Evolutionary conservation across 2,888 invertebrate genomes (phyloP).

Genomic region (Ennomos erosarius): DNA sequence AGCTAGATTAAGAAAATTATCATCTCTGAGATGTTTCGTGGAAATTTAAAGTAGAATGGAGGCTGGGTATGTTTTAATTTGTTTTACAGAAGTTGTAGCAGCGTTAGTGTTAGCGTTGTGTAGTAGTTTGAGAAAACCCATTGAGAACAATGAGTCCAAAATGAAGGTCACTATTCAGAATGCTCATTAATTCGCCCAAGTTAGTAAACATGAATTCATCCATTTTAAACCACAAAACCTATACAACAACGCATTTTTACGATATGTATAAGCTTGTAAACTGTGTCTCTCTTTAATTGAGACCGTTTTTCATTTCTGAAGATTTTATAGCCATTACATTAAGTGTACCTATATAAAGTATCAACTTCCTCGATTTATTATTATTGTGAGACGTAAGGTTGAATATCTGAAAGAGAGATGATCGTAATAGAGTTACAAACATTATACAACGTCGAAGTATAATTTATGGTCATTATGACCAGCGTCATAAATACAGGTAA

Average conservation of each 20-base stretch:
- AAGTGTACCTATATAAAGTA: neutral
- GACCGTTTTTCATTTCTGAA: neutral
- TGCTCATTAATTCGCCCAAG: too few species aligned
- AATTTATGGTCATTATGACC: conserved; percentile 68
- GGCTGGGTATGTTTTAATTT: too few species aligned
- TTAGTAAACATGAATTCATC: too few species aligned
- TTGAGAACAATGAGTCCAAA: too few species aligned
- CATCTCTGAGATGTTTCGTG: conserved; percentile 25
- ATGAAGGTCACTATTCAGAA: too few species aligned
- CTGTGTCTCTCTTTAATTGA: neutral
- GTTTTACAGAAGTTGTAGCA: too few species aligned
- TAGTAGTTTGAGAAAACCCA: too few species aligned
- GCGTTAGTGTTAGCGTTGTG: too few species aligned
- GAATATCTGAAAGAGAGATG: neutral
- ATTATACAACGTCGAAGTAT: conserved; percentile 22
- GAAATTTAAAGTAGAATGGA: conserved; percentile 11
- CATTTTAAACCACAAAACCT: too few species aligned
- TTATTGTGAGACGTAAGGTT: conserved; percentile 8
- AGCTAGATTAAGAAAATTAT: conserved; percentile 12
- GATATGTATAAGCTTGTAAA: neutral
- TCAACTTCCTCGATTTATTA: neutral
- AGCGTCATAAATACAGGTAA: conserved; percentile 46
- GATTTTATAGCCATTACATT: neutral
- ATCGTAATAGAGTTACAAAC: neutral
- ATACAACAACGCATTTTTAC: too few species aligned